phyloP scores from a whole-genome alignment of 2,113 vertebrate species.

The Phrynosoma blainvillii region DNA sequence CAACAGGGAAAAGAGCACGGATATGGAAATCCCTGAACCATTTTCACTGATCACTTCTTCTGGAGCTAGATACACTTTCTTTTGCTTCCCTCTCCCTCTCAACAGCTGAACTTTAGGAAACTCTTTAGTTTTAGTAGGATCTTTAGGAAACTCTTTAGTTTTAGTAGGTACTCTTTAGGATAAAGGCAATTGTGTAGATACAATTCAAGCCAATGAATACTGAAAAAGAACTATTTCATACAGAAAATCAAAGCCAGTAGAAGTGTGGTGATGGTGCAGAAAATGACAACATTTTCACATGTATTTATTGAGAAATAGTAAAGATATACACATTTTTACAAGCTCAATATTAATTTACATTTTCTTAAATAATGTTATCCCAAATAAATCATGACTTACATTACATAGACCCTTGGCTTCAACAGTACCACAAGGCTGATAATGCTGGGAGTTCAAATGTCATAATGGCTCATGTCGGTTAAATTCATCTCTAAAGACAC shows the following conservation, averaged over 20 bases:
- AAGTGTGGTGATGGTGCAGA: constrained; percentile 65
- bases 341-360: constrained; percentile 84
- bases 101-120: neutral
- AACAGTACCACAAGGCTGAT: constrained; percentile 65
- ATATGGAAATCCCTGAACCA: too few relatives aligned
- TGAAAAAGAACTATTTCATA: neutral
- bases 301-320: constrained; percentile 85
- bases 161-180: neutral
- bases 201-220: neutral
- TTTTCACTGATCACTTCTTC: neutral
- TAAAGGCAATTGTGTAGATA: neutral
- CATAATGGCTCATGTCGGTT: constrained; percentile 75
- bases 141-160: neutral
- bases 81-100: neutral
- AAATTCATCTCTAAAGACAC: constrained; percentile 66
- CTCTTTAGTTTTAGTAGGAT: neutral
- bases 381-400: constrained; percentile 75
- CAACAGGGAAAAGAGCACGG: neutral
- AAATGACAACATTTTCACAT: constrained; percentile 77
- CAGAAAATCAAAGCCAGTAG: constrained; percentile 57
- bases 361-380: constrained; percentile 81
- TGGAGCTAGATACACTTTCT: neutral
- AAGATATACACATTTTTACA: constrained; percentile 86
- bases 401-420: constrained; percentile 75
- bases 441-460: constrained; percentile 66